phyloP scores from a whole-genome alignment of 2,888 invertebrate species.

The Leistus spinibarbis region DNA sequence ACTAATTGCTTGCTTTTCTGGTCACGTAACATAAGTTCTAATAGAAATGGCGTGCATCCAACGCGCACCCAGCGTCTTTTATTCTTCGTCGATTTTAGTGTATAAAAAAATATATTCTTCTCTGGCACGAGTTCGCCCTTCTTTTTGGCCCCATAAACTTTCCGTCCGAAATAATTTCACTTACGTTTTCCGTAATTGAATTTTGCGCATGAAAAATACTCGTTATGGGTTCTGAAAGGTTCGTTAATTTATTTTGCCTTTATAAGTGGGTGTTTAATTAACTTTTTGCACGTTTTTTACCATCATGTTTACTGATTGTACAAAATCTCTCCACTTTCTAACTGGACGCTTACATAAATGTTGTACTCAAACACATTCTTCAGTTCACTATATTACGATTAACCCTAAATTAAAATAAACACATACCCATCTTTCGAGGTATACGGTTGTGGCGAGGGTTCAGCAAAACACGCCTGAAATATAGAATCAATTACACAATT shows the following conservation, averaged over 20 bases:
- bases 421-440: too few species aligned
- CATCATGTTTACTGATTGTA: not conserved
- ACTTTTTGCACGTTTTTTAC: slow-evolving; percentile 1
- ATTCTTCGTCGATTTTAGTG: slow-evolving; percentile 30
- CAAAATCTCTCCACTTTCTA: not conserved
- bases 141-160: slow-evolving; percentile 35
- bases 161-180: slow-evolving; percentile 38
- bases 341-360: not conserved
- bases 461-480: too few species aligned
- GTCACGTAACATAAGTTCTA: slow-evolving; percentile 53
- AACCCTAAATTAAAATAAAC: too few species aligned
- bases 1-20: slow-evolving; percentile 55
- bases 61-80: slow-evolving; percentile 41
- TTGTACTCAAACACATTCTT: too few species aligned
- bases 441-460: too few species aligned
- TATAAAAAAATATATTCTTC: slow-evolving; percentile 26
- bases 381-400: too few species aligned
- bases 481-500: not conserved
- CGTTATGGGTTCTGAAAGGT: slow-evolving; percentile 35
- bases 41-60: slow-evolving; percentile 52
- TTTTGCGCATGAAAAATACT: slow-evolving; percentile 38
- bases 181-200: slow-evolving; percentile 34
- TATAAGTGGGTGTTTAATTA: slow-evolving; percentile 27
- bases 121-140: slow-evolving; percentile 20
- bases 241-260: slow-evolving; percentile 28